Percentiles rank a stretch among this genome's conserved stretches.
Conservation (phyloP, 2,113 vertebrate genomes). For the Capra hircus region DNA sequence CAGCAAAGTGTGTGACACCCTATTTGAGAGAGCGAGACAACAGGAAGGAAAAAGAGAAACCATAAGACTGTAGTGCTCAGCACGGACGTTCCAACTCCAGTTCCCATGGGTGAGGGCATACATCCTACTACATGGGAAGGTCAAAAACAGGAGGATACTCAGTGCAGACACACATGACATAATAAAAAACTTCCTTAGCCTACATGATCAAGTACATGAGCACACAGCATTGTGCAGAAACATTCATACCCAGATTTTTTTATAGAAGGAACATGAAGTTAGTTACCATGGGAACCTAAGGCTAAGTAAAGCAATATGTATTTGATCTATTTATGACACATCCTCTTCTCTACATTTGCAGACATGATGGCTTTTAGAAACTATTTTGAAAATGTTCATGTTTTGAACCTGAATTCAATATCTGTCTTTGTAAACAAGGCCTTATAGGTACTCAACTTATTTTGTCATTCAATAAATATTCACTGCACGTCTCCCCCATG, state of each 20-base stretch:
- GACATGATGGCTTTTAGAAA: slow-evolving; percentile 35
- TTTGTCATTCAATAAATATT: neutral
- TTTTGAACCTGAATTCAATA: neutral
- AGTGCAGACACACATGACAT: neutral
- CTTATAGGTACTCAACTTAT: neutral
- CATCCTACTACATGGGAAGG: neutral
- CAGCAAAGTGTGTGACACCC: neutral
- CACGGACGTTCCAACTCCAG: neutral
- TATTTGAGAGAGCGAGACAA: neutral
- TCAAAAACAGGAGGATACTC: neutral
- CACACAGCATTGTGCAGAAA: neutral
- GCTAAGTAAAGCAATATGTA: slow-evolving; percentile 58
- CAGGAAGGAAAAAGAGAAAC: neutral
- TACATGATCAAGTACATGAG: neutral
- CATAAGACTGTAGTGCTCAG: accelerated
- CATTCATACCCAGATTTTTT: slow-evolving; percentile 51
- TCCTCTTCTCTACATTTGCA: slow-evolving; percentile 21
- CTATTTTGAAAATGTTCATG: slow-evolving; percentile 10
- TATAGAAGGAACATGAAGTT: slow-evolving; percentile 49
- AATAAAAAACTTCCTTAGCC: neutral
- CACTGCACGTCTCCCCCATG: neutral
- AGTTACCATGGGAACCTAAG: slow-evolving; percentile 63
- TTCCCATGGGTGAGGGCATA: neutral
- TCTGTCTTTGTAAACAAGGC: neutral
- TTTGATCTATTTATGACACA: slow-evolving; percentile 61